phyloP scores from a whole-genome alignment of 2,888 invertebrate genomes.

The Xiphydria camelus region DNA sequence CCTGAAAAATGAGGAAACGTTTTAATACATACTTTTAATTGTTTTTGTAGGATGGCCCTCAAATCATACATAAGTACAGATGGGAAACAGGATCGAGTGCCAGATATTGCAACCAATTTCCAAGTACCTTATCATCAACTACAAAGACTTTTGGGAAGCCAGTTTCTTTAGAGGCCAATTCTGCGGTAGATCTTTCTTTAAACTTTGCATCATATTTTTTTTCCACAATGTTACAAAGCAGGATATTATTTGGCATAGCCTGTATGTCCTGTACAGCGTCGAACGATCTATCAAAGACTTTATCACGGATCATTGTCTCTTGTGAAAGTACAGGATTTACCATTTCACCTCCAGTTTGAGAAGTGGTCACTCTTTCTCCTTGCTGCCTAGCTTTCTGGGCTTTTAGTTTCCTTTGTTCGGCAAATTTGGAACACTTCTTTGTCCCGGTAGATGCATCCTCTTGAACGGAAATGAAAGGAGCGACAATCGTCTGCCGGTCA shows the following conservation, averaged over 20 bases:
- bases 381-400: too few relatives aligned
- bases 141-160: conserved; percentile 51
- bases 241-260: conserved; percentile 24
- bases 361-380: conserved; percentile 33
- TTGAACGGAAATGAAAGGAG: not conserved
- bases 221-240: conserved; percentile 52
- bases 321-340: conserved; percentile 25
- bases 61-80: too few relatives aligned
- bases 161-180: conserved; percentile 5
- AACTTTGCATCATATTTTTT: conserved; percentile 36
- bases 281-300: conserved; percentile 1
- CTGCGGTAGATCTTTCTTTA: conserved; percentile 9
- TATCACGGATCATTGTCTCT: conserved; percentile 1
- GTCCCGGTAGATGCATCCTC: not conserved
- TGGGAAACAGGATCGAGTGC: too few relatives aligned
- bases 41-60: not conserved
- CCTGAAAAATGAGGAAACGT: too few relatives aligned
- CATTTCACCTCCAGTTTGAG: conserved; percentile 28
- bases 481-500: not conserved
- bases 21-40: too few relatives aligned
- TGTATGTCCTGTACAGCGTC: conserved; percentile 35
- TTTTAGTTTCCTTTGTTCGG: conserved; percentile 27
- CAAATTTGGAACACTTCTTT: conserved; percentile 43
- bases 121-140: conserved; percentile 21
- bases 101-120: not conserved